Evolutionary conservation across 92 coral and sea anemone species (phyloP), one percentile per base, ranked within the genome.

Genomic region (Palythoa caribaeorum): DNA sequence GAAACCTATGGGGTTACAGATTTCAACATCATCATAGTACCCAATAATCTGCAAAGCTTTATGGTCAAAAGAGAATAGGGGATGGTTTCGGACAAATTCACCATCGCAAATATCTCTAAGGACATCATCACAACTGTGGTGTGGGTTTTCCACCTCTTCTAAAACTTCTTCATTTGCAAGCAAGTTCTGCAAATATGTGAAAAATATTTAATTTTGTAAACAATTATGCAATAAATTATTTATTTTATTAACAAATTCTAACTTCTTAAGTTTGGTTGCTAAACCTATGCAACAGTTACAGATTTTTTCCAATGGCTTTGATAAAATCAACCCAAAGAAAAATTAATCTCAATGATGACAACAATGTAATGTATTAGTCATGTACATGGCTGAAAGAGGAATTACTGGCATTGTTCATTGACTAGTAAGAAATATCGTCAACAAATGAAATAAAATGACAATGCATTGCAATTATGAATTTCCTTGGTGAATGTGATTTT

Each of bases 21-120:
- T 37, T 86, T 86, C 89, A 76, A 86, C 84, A 76, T 74, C 84
- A 86, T 86, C 83, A 59, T 86, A 86, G 80, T 74, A 86, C 16
- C 74, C 89, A 28, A 86, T 76, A 52, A 86, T 54, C 53, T 75
- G 84, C 84, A 86, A 76, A 55, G 89, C 89, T 71, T 86, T 86
- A 36, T 55, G 50, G 52, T 86, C 89, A 47, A 53, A 13, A 74
- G 84, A 86, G 71, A 86, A 85, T 2, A 85, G 55, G 38, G 88
- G 88, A 52, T 60, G 69, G 20, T 60, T 14, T 60, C 20, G 19
- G 20, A 60, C 19, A 60, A 60, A 60, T 14, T 16, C 20, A 14
- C 69, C 69, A 60, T 60, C 69, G 7, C 19, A 14, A 14, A 60
- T 16, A 60, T 60, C 69, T 14, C 69, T 14, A 14, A 60, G 69